Base-by-base conservation (phyloP, 2,113 vertebrate genomes). In the Vulpes lagopus region DNA sequence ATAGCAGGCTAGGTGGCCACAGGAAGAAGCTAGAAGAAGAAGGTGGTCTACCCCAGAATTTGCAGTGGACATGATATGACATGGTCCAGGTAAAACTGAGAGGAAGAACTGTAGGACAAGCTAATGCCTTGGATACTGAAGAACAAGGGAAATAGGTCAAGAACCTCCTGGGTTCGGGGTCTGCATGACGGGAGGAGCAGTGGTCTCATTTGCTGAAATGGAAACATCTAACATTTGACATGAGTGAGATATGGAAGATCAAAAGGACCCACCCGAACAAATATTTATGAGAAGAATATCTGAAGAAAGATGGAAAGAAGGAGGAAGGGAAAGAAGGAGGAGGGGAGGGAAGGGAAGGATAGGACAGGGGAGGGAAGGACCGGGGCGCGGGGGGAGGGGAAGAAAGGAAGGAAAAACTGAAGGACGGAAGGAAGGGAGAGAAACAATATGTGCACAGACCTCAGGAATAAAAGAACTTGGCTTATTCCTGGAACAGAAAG, bases 181-280 rank as follows among this genome's bases (percentile, higher is more conserved):
- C 78, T 89, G 51, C 17, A 15, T 85, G 62, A 90, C 27, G 27
- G 43, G 53, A 51, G 49, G 60, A n/a, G 22, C 27, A 1, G 32
- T 5, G 65, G 25, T 43, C 25, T 27, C 19, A 22, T 69, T 84
- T 89, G 53, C 80, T 51, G 27, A 69, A 79, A 53, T 62, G n/a
- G 71, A 55, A 90, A 79, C 62, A 85, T 38, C 17, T 84, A 60
- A 59, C 62, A 62, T 90, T 79, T 71, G 80, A 30, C 25, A 27
- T n/a, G 38, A 87, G 38, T 55, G 19, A 93, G 85, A 83, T 60
- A 20, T 20, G 59, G 89, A 93, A 93, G 60, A 80, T 2, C 23
- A 71, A 79, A 86, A 80, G 62, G 15, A 62, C 25, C 19, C 22
- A 84, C 73, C 27, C 22, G 22, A 88, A 43, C 2, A 67, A 67